These are phyloP conservation scores for Percina caprodes DNA, from an alignment of 2,113 vertebrate genomes.

Conservation along the genomic window DNA sequence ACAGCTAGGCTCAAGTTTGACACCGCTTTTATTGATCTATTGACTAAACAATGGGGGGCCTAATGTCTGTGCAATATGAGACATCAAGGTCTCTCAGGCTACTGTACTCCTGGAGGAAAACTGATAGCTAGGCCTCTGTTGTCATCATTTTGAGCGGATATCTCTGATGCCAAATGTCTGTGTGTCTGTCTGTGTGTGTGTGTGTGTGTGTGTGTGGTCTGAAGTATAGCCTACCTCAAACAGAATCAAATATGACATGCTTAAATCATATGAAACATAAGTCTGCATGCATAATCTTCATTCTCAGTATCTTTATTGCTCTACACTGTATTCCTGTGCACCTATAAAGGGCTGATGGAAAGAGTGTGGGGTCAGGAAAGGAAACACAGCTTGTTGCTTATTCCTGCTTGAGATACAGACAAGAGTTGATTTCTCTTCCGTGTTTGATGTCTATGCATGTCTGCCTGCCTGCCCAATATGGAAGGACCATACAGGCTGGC, in stretches of 20 bases:
- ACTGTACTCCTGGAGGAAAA: constrained; percentile 18
- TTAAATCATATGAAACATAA: neutral
- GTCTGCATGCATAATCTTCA: neutral
- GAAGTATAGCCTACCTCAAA: neutral
- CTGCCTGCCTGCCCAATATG: constrained; percentile 57
- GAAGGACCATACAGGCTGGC: constrained; percentile 62
- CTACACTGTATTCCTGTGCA: neutral
- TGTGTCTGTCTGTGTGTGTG: neutral
- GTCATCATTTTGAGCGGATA: constrained; percentile 13
- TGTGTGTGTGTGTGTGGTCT: neutral
- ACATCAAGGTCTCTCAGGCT: constrained; percentile 24
- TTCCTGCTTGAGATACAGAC: constrained; percentile 32
- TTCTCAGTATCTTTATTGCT: neutral
- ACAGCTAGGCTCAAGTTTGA: constrained; percentile 39
- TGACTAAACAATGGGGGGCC: constrained; percentile 46
- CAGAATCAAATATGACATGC: constrained; percentile 8
- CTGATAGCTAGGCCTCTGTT: constrained; percentile 24
- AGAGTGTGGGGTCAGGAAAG: neutral
- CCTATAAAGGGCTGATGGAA: neutral
- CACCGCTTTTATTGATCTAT: constrained; percentile 65
- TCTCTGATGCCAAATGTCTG: constrained; percentile 28
- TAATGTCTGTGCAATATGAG: constrained; percentile 43
- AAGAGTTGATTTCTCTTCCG: constrained; percentile 34
- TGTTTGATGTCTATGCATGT: constrained; percentile 49
- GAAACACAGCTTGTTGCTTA: constrained; percentile 24